Evolutionary conservation across 2,113 vertebrate genomes (phyloP).

Genomic region (Psittacus erithacus): DNA sequence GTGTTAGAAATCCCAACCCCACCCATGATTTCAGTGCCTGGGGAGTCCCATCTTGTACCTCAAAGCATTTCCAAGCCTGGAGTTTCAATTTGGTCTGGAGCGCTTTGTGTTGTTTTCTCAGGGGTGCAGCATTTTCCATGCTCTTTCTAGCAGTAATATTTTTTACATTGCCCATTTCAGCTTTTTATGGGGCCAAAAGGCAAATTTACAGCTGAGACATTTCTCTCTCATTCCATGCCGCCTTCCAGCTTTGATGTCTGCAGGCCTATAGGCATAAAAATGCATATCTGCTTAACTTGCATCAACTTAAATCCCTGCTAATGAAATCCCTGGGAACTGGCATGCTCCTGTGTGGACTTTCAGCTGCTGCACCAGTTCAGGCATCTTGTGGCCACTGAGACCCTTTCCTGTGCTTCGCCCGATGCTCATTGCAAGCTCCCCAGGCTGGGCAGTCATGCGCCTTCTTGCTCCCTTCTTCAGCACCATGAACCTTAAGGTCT

Average conservation of each 20-base stretch:
- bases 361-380: neutral
- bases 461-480: neutral
- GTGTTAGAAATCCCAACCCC: neutral
- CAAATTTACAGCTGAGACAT: neutral
- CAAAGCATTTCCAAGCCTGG: neutral
- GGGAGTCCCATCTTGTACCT: neutral
- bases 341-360: neutral
- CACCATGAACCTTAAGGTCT: neutral
- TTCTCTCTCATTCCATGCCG: neutral
- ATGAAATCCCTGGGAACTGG: neutral
- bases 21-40: neutral
- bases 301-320: neutral
- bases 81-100: neutral
- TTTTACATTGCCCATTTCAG: neutral
- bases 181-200: neutral
- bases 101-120: neutral
- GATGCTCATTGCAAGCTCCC: fast-evolving
- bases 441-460: fast-evolving
- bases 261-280: neutral
- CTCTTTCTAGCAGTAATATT: neutral
- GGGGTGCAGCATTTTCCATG: neutral
- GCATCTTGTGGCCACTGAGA: neutral
- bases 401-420: neutral
- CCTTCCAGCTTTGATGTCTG: neutral
- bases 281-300: neutral